Conservation (phyloP, 2,797 vertebrate genomes). For the Melopsittacus undulatus region DNA sequence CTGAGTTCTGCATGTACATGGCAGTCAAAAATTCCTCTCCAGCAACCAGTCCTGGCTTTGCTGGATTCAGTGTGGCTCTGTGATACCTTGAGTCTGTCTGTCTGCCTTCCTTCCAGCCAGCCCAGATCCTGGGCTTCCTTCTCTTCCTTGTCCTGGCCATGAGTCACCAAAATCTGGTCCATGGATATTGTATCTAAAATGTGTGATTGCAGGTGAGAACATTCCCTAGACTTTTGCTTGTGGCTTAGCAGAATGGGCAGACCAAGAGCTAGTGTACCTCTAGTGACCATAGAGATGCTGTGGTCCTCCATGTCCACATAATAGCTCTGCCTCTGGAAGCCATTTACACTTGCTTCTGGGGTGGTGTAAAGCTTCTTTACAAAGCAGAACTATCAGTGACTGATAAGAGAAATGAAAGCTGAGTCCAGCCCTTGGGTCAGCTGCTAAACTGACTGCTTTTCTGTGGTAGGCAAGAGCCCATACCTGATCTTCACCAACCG, state of each 20-base stretch:
- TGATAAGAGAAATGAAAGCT: not conserved
- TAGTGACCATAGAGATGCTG: not conserved
- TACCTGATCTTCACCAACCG: conserved; percentile 97
- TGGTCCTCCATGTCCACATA: fast-evolving
- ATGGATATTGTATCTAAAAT: not conserved
- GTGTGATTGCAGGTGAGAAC: not conserved
- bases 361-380: not conserved
- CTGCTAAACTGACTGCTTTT: conserved; percentile 17
- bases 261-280: not conserved
- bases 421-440: not conserved
- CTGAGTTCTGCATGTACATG: not conserved
- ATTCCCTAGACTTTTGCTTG: not conserved
- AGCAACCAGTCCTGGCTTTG: not conserved
- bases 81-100: not conserved
- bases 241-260: not conserved
- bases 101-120: not conserved
- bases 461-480: conserved; percentile 86
- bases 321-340: not conserved
- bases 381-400: not conserved
- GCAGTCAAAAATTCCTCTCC: not conserved
- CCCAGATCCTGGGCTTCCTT: not conserved
- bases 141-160: not conserved
- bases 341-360: not conserved
- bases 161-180: not conserved
- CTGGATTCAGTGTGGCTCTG: not conserved